Conservation (phyloP, 2,888 invertebrate genomes). For the Synergus laeviventris region DNA sequence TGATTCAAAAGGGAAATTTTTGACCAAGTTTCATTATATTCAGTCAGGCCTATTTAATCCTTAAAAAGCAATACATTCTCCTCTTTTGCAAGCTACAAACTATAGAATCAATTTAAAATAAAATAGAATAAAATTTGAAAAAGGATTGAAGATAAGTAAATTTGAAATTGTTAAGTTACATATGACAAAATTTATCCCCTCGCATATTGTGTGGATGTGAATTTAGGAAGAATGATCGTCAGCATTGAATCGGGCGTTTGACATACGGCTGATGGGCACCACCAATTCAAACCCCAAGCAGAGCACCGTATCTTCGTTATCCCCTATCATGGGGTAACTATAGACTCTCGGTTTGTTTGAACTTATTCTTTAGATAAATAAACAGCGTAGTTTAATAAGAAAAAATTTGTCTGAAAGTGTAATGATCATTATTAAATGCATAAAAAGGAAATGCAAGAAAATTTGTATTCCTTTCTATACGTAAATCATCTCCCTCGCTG, state of each 20-base stretch:
- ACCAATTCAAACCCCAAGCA: constrained; percentile 53
- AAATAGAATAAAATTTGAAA: too few species aligned
- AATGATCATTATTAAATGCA: too few species aligned
- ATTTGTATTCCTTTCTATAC: too few species aligned
- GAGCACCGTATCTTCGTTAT: constrained; percentile 48
- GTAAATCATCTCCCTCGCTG: too few species aligned
- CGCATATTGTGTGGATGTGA: constrained; percentile 41
- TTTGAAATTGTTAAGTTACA: not conserved
- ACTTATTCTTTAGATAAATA: constrained; percentile 65
- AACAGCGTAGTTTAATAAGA: too few species aligned
- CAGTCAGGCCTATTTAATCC: not conserved
- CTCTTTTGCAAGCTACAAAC: not conserved
- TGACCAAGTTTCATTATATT: not conserved
- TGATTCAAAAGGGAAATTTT: not conserved
- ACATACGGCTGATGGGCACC: constrained; percentile 71
- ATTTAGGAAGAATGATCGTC: constrained; percentile 25
- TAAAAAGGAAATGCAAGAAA: too few species aligned
- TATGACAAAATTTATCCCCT: constrained; percentile 3
- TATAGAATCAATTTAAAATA: too few species aligned
- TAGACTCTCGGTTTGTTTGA: constrained; percentile 62
- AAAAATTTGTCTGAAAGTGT: too few species aligned
- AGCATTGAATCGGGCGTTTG: constrained; percentile 61
- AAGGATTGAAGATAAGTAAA: not conserved
- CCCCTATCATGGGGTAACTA: constrained; percentile 45
- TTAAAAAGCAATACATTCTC: not conserved